Evolutionary conservation across 2,888 invertebrate species (phyloP).

Genomic region (Drosophila silvestris): DNA sequence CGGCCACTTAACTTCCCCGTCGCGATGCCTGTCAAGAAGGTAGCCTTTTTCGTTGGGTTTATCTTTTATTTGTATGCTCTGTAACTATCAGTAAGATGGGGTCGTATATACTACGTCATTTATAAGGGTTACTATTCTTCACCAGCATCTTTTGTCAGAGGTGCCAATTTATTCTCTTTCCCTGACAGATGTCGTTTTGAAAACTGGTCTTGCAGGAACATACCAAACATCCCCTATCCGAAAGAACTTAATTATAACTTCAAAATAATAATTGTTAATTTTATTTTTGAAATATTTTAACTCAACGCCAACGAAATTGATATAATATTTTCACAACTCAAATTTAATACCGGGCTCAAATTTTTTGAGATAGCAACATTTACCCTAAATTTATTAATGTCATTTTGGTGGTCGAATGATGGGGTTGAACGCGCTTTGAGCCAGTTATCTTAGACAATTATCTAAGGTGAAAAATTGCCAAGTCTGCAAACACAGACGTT

Average conservation of each 20-base stretch:
- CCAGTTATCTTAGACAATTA: background rate
- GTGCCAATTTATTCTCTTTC: background rate
- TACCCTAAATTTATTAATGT: background rate
- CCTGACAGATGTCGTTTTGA: background rate
- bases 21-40: slow-evolving; percentile 44
- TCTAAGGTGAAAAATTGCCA: background rate
- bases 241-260: background rate
- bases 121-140: background rate
- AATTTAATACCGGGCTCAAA: background rate
- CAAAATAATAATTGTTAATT: background rate
- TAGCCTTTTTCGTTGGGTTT: slow-evolving; percentile 36
- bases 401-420: background rate
- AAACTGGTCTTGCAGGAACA: too few relatives aligned
- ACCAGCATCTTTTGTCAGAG: background rate
- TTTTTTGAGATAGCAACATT: background rate
- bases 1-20: slow-evolving; percentile 40
- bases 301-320: background rate
- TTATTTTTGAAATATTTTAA: background rate
- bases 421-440: background rate
- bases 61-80: slow-evolving; percentile 22
- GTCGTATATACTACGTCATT: background rate
- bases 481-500: background rate
- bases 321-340: background rate
- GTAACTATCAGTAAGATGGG: background rate
- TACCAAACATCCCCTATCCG: background rate